These are phyloP conservation scores for Psephotus haematonotus DNA, from an alignment of 2,113 vertebrate species.

Conservation along the genomic window DNA sequence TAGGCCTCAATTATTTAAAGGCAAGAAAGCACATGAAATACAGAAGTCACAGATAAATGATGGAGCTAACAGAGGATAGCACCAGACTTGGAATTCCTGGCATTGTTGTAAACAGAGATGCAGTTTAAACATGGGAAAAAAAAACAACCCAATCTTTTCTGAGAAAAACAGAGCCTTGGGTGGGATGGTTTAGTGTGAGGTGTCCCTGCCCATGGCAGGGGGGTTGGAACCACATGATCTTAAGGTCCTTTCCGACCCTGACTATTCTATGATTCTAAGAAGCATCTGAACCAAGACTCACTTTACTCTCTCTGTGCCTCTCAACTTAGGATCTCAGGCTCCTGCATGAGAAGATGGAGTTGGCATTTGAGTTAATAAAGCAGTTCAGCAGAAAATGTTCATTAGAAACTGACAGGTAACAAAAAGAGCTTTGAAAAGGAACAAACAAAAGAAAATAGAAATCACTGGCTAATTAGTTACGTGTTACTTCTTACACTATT, in stretches of 20 bases:
- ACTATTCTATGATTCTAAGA: neutral
- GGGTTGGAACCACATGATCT: no score
- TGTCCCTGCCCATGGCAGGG: no score
- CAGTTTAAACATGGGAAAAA: neutral
- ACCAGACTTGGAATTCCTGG: neutral
- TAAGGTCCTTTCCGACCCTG: no score
- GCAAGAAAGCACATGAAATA: neutral
- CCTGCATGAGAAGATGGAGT: neutral
- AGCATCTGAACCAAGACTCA: neutral
- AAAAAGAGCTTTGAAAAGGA: neutral
- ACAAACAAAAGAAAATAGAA: neutral
- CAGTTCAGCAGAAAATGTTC: neutral
- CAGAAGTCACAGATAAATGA: rapidly evolving
- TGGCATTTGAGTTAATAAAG: neutral
- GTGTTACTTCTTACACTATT: neutral
- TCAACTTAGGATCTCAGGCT: neutral
- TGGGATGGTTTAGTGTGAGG: no score
- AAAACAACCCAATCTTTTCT: neutral
- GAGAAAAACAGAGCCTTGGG: neutral
- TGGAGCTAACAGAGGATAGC: neutral
- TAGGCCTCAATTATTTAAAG: neutral
- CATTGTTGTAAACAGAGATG: neutral
- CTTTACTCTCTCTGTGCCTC: neutral
- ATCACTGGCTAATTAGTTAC: neutral
- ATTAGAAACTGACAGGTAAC: neutral